A percentile compares a stretch with the other conserved stretches of the same genome.
phyloP scores from a whole-genome alignment of 2,797 vertebrate genomes.

The Balearica regulorum region DNA sequence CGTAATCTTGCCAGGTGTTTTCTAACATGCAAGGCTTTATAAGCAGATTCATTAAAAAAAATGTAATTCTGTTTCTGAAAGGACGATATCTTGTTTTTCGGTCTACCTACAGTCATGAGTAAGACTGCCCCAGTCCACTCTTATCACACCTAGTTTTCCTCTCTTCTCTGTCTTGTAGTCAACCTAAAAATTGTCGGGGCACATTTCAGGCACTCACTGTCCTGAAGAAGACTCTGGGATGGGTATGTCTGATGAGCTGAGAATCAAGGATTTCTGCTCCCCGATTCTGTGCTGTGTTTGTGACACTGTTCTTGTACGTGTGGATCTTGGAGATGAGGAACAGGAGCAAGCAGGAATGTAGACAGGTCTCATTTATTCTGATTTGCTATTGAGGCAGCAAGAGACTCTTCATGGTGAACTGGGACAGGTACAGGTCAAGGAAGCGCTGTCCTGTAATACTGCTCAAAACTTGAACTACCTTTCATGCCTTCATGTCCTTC shows the following conservation, averaged over 20 bases:
- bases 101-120: background rate
- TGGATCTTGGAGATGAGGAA: background rate
- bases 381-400: rapidly evolving
- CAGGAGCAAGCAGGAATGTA: background rate
- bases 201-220: background rate
- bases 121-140: background rate
- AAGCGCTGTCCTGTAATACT: background rate
- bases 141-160: background rate
- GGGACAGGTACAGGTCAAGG: background rate
- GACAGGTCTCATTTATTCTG: background rate
- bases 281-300: background rate
- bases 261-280: background rate
- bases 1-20: background rate
- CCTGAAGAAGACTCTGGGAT: background rate
- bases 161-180: background rate
- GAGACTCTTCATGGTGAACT: background rate
- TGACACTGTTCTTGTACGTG: rapidly evolving
- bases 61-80: background rate
- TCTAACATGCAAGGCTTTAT: background rate
- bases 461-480: background rate
- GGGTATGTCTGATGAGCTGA: background rate
- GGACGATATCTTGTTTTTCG: background rate
- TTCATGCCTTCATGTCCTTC: background rate
- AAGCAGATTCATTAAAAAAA: background rate
- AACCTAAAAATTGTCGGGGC: background rate